These are phyloP conservation scores for human DNA, from an alignment of 2,113 vertebrate species.

Conservation along the genomic window GRCh38 chr7:355501-356000, in stretches of 20 bases:
- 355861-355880: accelerated
- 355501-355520: not conserved
- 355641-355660: not conserved
- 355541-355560: not conserved
- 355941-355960: accelerated
- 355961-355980: accelerated
- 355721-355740: not conserved
- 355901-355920: accelerated
- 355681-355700: not conserved
- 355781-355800: not conserved
- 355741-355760: accelerated
- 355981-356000: accelerated
- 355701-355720: not conserved
- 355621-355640: not conserved
- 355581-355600: not conserved
- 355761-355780: accelerated
- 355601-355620: not conserved
- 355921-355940: accelerated
- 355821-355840: accelerated
- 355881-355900: accelerated
- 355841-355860: not conserved
- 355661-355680: accelerated
- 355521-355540: not conserved
- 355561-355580: not conserved
- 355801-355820: too few species aligned